Base-by-base conservation (phyloP, 2,888 invertebrate genomes). In the Augochlorella aurata region DNA sequence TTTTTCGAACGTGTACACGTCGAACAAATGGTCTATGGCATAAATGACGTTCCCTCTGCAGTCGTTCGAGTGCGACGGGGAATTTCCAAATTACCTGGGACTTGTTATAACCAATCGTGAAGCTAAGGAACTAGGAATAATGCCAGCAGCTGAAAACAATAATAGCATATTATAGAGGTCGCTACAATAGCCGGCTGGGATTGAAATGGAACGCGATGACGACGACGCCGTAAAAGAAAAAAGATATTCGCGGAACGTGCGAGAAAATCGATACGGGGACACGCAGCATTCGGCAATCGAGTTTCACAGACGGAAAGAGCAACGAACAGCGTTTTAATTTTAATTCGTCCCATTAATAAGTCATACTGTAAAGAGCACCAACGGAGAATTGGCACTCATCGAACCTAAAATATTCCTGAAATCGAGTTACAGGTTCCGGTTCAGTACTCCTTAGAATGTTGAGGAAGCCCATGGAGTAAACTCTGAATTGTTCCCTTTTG, bases 31-130 rank as follows among this genome's bases (percentile, higher is more conserved):
- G 52, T 63, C 5, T 24, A 58, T 14, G 47, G 4, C n/a, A 45
- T n/a, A 16, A 67, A 75, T 49, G 65, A 66, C 18, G 61, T 9
- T 7, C 49, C 9, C 14, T 44, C 14, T 16, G 10, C 14, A 45
- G 7, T 10, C 12, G 68, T 66, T 45, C 3, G 18, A 52, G 50
- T 58, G 58, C 52, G 74, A 63, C 67, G 63, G 61, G 4, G 69
- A 68, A 65, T 79, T 85, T 75, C 50, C 74, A 54, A 86, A 85
- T 86, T 71, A 74, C 71, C 58, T 5, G 70, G 61, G 24, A 63
- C 79, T 77, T 79, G 81, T 86, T 86, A 86, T 70, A 79, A 49
- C 18, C 67, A 73, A 79, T 85, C 83, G 81, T 86, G 83, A 85
- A 85, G 74, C 81, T 77, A 68, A 75, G 68, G 16, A 77, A 54